These are phyloP conservation scores for Allophyes oxyacanthae DNA, from an alignment of 2,888 invertebrate species.

Conservation along the genomic window DNA sequence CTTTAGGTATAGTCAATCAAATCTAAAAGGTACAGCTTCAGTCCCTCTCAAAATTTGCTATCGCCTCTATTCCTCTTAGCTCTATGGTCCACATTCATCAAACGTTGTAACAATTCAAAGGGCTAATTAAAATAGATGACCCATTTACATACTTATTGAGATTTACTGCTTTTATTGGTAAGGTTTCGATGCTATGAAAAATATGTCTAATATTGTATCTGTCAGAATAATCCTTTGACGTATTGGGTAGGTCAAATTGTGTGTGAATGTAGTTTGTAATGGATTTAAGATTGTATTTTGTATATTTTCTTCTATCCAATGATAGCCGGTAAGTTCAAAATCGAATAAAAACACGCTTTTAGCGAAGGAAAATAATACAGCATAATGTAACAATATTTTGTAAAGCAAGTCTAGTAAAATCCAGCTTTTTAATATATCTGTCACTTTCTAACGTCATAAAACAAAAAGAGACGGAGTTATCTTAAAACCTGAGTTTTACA, in stretches of 20 bases:
- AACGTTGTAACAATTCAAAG: conserved; percentile 61
- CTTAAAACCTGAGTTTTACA: too few species aligned
- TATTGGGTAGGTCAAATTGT: conserved; percentile 21
- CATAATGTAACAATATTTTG: too few species aligned
- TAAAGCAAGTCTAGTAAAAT: too few species aligned
- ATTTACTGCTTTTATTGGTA: conserved; percentile 66
- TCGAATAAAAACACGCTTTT: too few species aligned
- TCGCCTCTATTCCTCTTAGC: conserved; percentile 12
- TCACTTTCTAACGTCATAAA: too few species aligned
- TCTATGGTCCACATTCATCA: conserved; percentile 52
- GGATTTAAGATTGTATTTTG: background rate
- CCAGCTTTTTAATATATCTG: too few species aligned
- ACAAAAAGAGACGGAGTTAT: too few species aligned
- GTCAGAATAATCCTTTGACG: conserved; percentile 22
- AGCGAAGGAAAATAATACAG: too few species aligned
- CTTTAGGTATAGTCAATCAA: too few species aligned
- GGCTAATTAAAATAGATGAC: conserved; percentile 87
- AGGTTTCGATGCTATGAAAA: conserved; percentile 27
- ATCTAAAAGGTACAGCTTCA: too few species aligned
- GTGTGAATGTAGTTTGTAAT: background rate
- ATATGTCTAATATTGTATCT: conserved; percentile 32
- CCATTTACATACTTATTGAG: conserved; percentile 82
- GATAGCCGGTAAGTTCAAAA: too few species aligned
- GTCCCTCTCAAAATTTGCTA: background rate
- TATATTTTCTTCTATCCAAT: background rate